Evolutionary conservation across 2,888 invertebrate species (phyloP), one percentile per base, ranked within the genome.

Genomic region (Lithophane socia): DNA sequence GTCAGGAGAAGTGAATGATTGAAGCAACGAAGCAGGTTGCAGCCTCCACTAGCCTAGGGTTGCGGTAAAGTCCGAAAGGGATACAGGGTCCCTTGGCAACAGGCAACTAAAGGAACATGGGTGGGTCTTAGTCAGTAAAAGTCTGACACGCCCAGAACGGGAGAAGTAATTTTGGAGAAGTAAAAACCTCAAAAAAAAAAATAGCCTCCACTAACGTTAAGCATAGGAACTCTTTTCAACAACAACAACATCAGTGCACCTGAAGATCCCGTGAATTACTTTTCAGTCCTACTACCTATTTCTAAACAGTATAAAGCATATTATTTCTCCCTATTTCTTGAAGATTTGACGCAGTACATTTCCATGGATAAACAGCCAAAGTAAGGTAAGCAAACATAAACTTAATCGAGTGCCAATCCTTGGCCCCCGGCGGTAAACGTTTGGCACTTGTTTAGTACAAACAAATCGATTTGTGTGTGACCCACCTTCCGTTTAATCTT

Each of bases 391-490:
- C 58, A 71, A 84, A 75, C 68, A 68, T 47, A 79, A 74, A 75
- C 74, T 68, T 74, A 75, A 82, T 84, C 74, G 74, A 75, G 64
- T 79, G 84, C 67, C 82, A 83, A 64, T 68, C 74, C 70, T 24
- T 71, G 42, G 56, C n/a, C 47, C 47, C 69, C 73, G 42, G 47
- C 54, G 67, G 84, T 64, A 70, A 84, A 56, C 60, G 64, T 58
- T 71, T 75, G 71, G 74, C 71, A 80, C 64, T 84, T 75, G 68
- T 84, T 65, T 71, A 3, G 63, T 58, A 37, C 52, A 75, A 72
- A 82, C 56, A 80, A 82, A 83, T 85, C 71, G 73, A 82, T 85
- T 74, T 61, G 21, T 58, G 60, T 68, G 47, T 61, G 44, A 63
- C 54, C 60, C 52, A 65, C 60, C 70, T 74, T 58, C 10, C 49